Conservation (phyloP, 1,140 invertebrate species). For the Heliconius nattereri region DNA sequence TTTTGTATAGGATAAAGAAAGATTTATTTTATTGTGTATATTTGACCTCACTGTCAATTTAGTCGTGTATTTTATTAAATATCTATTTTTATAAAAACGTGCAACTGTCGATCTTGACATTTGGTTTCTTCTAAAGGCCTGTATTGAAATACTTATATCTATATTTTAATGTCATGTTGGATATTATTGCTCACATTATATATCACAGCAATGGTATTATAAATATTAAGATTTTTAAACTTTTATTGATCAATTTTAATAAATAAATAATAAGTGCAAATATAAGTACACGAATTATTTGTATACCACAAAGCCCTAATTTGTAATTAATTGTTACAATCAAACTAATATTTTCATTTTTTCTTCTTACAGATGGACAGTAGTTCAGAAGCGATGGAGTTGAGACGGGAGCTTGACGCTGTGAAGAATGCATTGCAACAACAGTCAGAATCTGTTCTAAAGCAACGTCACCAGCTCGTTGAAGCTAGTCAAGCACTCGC, state of each 20-base stretch:
- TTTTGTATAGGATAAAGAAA: not conserved
- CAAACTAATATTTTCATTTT: constrained; percentile 31
- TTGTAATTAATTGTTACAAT: not conserved
- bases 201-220: not conserved
- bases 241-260: no score
- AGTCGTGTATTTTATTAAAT: not conserved
- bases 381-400: constrained; percentile 80
- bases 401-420: constrained; percentile 82
- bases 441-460: constrained; percentile 82
- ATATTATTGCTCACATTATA: constrained; percentile 41
- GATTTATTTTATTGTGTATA: no score
- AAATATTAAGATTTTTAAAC: no score
- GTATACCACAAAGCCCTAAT: no score
- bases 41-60: not conserved
- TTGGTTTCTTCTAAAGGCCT: constrained; percentile 47
- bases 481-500: constrained; percentile 84
- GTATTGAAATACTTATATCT: constrained; percentile 43
- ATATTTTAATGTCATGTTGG: constrained; percentile 41
- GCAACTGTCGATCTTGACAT: constrained; percentile 60
- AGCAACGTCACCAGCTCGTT: constrained; percentile 81
- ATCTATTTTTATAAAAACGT: constrained; percentile 48
- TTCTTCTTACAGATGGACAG: constrained; percentile 82
- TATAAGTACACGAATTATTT: no score
- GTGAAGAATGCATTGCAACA: constrained; percentile 84
- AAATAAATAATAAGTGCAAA: no score